Evolutionary conservation across 2,888 invertebrate species (phyloP).

Genomic region (Biston stratarius): DNA sequence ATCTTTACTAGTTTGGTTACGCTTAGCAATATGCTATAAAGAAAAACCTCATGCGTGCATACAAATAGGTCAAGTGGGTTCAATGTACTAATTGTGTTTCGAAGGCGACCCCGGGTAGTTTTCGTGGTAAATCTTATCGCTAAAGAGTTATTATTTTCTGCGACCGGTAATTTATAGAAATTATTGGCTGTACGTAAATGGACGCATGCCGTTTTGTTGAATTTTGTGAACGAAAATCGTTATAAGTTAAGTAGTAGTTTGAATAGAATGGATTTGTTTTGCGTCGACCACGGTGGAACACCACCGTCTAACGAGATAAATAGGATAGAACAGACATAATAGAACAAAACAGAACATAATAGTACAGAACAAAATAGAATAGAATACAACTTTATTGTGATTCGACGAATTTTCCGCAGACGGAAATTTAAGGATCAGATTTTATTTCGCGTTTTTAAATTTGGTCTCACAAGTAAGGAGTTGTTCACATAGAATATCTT

Average conservation of each 20-base stretch:
- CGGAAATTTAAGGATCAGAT: no score
- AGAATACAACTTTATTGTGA: no score
- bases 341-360: no score
- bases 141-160: conserved; percentile 37
- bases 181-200: conserved; percentile 29
- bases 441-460: no score
- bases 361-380: no score
- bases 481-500: no score
- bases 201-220: conserved; percentile 10
- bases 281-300: no score
- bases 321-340: no score
- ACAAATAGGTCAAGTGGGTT: conserved; percentile 34
- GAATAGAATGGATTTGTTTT: no score
- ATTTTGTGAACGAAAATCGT: not conserved
- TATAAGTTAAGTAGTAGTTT: not conserved
- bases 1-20: not conserved
- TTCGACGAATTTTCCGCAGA: no score
- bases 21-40: conserved; percentile 5
- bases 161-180: conserved; percentile 34
- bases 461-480: no score
- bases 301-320: no score
- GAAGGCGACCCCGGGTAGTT: conserved; percentile 18
- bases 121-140: conserved; percentile 39
- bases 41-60: conserved; percentile 18
- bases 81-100: conserved; percentile 40